Evolutionary conservation across 1,140 invertebrate species (phyloP).

Genomic region (Yoshiicerus persimilis): DNA sequence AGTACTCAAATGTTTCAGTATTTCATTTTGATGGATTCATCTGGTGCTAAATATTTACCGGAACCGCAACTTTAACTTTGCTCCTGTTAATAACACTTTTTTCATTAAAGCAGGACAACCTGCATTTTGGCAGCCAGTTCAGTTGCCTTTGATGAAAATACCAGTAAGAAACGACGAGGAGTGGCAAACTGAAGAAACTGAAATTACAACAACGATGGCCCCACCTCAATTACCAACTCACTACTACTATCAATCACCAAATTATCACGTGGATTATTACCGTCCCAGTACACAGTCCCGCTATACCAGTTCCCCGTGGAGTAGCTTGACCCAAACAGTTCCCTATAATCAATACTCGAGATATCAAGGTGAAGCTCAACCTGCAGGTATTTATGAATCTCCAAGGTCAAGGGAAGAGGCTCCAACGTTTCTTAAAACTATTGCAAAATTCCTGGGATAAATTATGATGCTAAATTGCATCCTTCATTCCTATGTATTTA

Average conservation of each 20-base stretch:
- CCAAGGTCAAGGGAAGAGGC: neutral
- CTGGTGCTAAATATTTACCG: neutral
- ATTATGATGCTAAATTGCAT: too few relatives aligned
- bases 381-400: neutral
- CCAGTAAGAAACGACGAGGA: neutral
- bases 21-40: too few relatives aligned
- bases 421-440: neutral
- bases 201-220: neutral
- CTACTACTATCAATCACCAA: constrained; percentile 16
- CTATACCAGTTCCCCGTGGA: neutral
- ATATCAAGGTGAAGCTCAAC: neutral
- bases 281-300: neutral
- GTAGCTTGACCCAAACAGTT: neutral
- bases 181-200: neutral
- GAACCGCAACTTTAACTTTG: neutral
- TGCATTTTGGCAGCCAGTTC: constrained; percentile 24
- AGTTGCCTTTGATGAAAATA: constrained; percentile 27
- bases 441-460: constrained; percentile 2
- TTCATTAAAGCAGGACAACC: neutral
- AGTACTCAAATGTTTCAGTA: too few relatives aligned
- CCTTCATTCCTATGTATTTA: too few relatives aligned
- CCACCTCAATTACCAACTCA: constrained; percentile 31
- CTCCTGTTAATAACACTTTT: neutral
- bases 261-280: neutral
- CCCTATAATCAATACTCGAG: neutral